phyloP scores from a whole-genome alignment of 2,797 vertebrate genomes.

The Toxotes lorentzi region DNA sequence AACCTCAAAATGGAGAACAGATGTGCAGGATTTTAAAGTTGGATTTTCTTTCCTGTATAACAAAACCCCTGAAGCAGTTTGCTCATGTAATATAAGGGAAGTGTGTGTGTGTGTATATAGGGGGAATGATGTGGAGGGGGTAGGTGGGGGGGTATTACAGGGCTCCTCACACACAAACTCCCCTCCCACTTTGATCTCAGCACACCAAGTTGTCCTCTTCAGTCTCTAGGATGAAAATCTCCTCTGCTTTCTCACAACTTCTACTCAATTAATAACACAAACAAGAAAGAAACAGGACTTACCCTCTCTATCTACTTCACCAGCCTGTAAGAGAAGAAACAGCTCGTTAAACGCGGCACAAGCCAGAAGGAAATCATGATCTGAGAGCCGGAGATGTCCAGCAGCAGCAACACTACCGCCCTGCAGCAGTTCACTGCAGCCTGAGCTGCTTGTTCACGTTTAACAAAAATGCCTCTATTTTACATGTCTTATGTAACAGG shows the following conservation, averaged over 20 bases:
- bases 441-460: slow-evolving; percentile 31
- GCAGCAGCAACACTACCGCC: slow-evolving; percentile 14
- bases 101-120: slow-evolving; percentile 35
- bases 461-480: slow-evolving; percentile 57
- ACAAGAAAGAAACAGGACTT: slow-evolving; percentile 73
- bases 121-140: slow-evolving; percentile 22
- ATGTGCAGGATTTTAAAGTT: slow-evolving; percentile 77
- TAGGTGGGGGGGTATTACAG: slow-evolving; percentile 43
- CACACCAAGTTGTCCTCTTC: slow-evolving; percentile 42
- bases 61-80: slow-evolving; percentile 74
- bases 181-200: slow-evolving; percentile 74
- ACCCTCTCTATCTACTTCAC: slow-evolving; percentile 89
- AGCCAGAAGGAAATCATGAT: slow-evolving; percentile 28
- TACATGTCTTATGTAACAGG: slow-evolving; percentile 59
- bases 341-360: slow-evolving; percentile 38
- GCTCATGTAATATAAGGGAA: slow-evolving; percentile 59
- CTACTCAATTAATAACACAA: not conserved
- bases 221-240: slow-evolving; percentile 37
- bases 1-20: slow-evolving; percentile 79
- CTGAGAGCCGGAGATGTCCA: slow-evolving; percentile 46
- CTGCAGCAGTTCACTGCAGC: slow-evolving; percentile 21
- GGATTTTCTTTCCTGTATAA: slow-evolving; percentile 79
- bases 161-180: slow-evolving; percentile 65
- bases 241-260: slow-evolving; percentile 30
- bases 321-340: slow-evolving; percentile 85